These are phyloP conservation scores for Bradypodion pumilum DNA, from an alignment of 2,797 vertebrate species.

Conservation along the genomic window DNA sequence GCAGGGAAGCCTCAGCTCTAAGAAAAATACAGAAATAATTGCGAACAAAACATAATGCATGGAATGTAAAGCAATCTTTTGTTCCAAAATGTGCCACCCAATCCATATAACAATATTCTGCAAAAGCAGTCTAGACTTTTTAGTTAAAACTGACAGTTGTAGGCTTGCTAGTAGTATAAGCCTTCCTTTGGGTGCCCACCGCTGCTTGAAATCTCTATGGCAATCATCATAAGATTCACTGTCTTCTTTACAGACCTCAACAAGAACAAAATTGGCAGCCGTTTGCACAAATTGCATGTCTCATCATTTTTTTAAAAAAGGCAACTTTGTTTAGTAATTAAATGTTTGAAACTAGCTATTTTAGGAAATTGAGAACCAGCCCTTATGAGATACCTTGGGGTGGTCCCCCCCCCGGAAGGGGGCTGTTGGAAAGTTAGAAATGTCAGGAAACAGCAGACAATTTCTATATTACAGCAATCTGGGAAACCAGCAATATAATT, in stretches of 20 bases:
- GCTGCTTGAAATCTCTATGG: conserved; percentile 73
- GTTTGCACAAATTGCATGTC: conserved; percentile 56
- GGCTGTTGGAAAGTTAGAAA: rapidly evolving
- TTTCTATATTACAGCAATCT: conserved; percentile 55
- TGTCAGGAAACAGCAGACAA: conserved; percentile 33
- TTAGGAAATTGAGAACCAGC: conserved; percentile 32
- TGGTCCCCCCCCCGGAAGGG: too few relatives aligned
- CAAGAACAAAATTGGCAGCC: conserved; percentile 55
- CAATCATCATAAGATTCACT: conserved; percentile 63
- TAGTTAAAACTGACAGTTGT: conserved; percentile 55
- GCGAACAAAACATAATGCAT: background rate
- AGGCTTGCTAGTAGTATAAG: conserved; percentile 51
- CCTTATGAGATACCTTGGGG: conserved; percentile 13
- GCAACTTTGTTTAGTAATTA: conserved; percentile 33
- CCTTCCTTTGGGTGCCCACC: conserved; percentile 40
- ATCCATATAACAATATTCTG: background rate
- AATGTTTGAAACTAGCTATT: conserved; percentile 17
- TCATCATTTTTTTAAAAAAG: conserved; percentile 33
- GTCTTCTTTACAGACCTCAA: conserved; percentile 62
- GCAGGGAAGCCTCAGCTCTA: background rate
- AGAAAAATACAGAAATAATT: background rate
- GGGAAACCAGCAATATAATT: conserved; percentile 30
- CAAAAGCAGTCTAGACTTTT: conserved; percentile 60
- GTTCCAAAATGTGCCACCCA: background rate
- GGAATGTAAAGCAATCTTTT: background rate